Base-by-base conservation (phyloP, 2,797 vertebrate species). In the Periparus ater region DNA sequence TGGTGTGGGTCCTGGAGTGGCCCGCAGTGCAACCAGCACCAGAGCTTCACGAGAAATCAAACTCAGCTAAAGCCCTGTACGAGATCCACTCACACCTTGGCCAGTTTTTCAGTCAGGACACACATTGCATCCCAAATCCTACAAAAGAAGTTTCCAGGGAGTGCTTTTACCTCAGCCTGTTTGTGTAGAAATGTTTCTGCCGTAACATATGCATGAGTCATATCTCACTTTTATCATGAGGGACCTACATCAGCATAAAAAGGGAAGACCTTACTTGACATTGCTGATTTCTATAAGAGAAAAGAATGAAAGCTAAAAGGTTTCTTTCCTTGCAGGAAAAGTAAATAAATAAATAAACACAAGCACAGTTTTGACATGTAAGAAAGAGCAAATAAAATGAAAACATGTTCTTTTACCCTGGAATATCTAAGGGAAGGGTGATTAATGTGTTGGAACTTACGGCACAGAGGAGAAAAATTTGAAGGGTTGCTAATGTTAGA, bases 11-110 rank as follows among this genome's bases (percentile, higher is more conserved):
- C 25, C 40, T 2, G 1, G 20, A 30, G 12, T 8, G 11, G 18
- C 11, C n/a, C 22, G 44, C 44, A 32, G 12, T 17, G 53, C 65
- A 61, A 3, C 4, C n/a, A 25, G 20, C 8, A n/a, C 25, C 54
- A 80, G 32, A 47, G 25, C n/a, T 47, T 20, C 45, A 9, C 22
- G 9, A 53, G 45, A 71, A 76, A 29, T 3, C 20, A 2, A 22
- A 30, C 32, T 51, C 20, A 11, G 34, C 30, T 34, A 23, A 81
- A 86, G 25, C 18, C 14, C 23, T 0, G 0, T 3, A 7, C 0
- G 1, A 30, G 58, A 40, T 5, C 7, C 34, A 10, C 45, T 51
- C 40, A 26, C 7, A 15, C 9, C 27, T 26, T n/a, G 17, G n/a
- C 10, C n/a, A 58, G 18, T 44, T 57, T 73, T 80, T 80, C n/a